Conservation (phyloP, 2,797 vertebrate genomes). For the Gymnocypris eckloni region DNA sequence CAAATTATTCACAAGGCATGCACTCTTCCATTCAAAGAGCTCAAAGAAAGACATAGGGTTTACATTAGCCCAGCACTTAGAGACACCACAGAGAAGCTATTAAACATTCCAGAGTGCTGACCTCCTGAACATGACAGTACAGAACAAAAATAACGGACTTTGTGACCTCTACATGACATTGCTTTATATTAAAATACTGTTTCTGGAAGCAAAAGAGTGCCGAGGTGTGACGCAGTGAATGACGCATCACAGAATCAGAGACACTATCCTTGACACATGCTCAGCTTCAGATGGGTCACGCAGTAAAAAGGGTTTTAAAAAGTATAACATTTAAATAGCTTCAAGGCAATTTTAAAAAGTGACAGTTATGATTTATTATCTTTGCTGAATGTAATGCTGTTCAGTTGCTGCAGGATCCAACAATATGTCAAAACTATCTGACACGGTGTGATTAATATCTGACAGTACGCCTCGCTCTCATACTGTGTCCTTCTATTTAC, state of each 20-base stretch:
- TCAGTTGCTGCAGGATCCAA: neutral
- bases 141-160: conserved; percentile 1
- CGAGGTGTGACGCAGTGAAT: neutral
- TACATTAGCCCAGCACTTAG: conserved; percentile 25
- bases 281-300: neutral
- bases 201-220: neutral
- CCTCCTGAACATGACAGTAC: neutral
- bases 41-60: conserved; percentile 19
- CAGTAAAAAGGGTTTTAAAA: neutral
- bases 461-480: neutral
- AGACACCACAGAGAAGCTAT: neutral
- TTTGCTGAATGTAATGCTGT: neutral
- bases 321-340: neutral
- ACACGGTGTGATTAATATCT: neutral
- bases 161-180: neutral
- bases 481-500: neutral
- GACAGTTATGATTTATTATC: neutral
- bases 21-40: conserved; percentile 30
- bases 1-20: conserved; percentile 43
- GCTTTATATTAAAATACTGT: neutral
- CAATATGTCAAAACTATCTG: neutral
- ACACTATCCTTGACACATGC: neutral
- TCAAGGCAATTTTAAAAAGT: neutral
- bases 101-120: conserved; percentile 6
- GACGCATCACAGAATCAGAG: neutral